Conservation (phyloP, 2,797 vertebrate species). For the Eulemur rubriventer region DNA sequence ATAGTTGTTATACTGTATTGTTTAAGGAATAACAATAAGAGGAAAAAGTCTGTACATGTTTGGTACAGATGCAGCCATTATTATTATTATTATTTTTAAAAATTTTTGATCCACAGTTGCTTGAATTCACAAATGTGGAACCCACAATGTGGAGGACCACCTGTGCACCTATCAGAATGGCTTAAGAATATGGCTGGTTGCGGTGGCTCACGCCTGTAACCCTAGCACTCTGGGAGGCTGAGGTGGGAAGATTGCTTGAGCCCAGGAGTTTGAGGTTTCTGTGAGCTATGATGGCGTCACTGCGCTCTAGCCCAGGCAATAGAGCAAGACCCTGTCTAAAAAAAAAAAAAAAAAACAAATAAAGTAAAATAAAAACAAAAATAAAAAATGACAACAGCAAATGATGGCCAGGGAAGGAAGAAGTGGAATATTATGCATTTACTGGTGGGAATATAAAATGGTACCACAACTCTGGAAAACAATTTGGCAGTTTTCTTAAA, state of each 20-base stretch:
- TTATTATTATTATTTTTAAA: too few species aligned
- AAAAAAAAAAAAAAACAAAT: neutral
- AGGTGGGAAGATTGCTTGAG: neutral
- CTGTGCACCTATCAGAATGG: too few species aligned
- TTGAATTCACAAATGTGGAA: too few species aligned
- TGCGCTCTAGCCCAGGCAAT: neutral
- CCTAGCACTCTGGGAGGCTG: neutral
- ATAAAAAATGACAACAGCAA: neutral
- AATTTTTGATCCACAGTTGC: too few species aligned
- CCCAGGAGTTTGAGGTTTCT: neutral
- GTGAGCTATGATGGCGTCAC: neutral
- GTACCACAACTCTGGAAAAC: neutral
- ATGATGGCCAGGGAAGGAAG: neutral
- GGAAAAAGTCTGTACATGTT: too few species aligned
- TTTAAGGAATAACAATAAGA: too few species aligned
- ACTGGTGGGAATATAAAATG: neutral
- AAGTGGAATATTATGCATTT: neutral
- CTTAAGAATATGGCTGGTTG: neutral
- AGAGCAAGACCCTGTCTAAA: neutral
- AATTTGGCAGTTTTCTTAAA: neutral
- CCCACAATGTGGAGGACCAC: too few species aligned
- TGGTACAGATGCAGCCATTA: too few species aligned
- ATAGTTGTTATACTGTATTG: too few species aligned
- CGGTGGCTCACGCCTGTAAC: neutral
- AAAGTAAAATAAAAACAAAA: neutral